Percentiles rank a stretch among this genome's conserved stretches.
These are phyloP conservation scores for Ptilodon capucinus DNA, from an alignment of 2,888 invertebrate genomes.

Conservation along the genomic window DNA sequence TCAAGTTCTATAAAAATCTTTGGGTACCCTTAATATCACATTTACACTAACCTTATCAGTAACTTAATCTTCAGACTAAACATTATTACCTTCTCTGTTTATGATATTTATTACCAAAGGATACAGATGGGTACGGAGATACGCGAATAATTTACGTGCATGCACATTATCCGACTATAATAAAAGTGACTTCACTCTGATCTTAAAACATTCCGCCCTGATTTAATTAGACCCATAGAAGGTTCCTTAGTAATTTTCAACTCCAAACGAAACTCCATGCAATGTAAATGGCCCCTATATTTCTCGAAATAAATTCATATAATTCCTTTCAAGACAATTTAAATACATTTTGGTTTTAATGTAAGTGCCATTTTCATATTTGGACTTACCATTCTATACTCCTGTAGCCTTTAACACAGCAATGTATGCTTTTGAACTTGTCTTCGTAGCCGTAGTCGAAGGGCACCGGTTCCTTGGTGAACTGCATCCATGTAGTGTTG, in stretches of 20 bases:
- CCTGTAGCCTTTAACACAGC: constrained; percentile 89
- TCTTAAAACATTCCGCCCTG: background rate
- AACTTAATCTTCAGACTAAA: constrained; percentile 14
- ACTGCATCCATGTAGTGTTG: constrained; percentile 85
- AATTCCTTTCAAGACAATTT: no score
- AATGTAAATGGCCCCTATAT: no score
- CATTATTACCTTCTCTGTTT: constrained; percentile 9
- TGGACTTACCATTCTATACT: constrained; percentile 90
- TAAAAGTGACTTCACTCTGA: background rate
- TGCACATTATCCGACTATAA: constrained; percentile 2
- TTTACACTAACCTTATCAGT: constrained; percentile 1
- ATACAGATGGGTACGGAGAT: background rate
- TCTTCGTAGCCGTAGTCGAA: constrained; percentile 86
- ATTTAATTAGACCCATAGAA: background rate
- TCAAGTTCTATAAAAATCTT: no score
- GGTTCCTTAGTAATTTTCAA: no score
- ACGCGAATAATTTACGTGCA: constrained; percentile 2
- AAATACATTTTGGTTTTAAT: no score
- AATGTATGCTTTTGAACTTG: constrained; percentile 89
- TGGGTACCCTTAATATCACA: constrained; percentile 1
- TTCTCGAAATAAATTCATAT: no score
- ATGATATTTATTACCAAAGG: constrained; percentile 8
- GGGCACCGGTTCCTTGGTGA: constrained; percentile 87
- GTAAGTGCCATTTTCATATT: background rate
- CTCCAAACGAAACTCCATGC: no score